Percentiles rank a stretch among this genome's conserved stretches.
These are phyloP conservation scores for Acipenser ruthenus DNA, from an alignment of 2,797 vertebrate species.

Conservation along the genomic window DNA sequence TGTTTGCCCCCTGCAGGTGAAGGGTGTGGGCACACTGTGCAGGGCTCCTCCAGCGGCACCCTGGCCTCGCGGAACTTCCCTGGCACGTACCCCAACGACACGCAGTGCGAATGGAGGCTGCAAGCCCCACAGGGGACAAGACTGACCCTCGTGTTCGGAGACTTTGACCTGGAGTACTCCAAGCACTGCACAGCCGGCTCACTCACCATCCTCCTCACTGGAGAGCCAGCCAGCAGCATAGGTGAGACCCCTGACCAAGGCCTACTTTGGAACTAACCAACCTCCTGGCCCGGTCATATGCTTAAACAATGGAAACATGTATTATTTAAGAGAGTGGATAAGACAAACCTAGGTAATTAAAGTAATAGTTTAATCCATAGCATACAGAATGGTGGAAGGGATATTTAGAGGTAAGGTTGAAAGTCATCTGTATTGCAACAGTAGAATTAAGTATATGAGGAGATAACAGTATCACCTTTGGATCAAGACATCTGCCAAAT, in stretches of 20 bases:
- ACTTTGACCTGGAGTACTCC: slow-evolving; percentile 71
- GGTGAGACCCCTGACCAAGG: slow-evolving; percentile 45
- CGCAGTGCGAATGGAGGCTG: slow-evolving; percentile 63
- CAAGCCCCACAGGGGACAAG: slow-evolving; percentile 45
- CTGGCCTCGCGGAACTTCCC: slow-evolving; percentile 77
- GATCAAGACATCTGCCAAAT: too few species aligned
- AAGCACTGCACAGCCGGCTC: slow-evolving; percentile 61
- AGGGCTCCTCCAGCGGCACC: slow-evolving; percentile 67
- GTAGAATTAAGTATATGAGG: too few species aligned
- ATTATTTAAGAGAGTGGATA: too few species aligned
- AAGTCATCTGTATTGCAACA: too few species aligned
- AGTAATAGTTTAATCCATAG: too few species aligned
- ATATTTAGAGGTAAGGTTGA: too few species aligned
- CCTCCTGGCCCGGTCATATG: too few species aligned
- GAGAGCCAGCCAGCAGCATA: slow-evolving; percentile 32
- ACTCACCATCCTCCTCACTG: slow-evolving; percentile 53
- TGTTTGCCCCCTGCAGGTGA: slow-evolving; percentile 48
- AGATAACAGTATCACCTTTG: too few species aligned
- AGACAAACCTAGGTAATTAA: too few species aligned
- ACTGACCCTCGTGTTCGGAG: slow-evolving; percentile 66
- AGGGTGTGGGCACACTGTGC: slow-evolving; percentile 68
- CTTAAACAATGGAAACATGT: too few species aligned
- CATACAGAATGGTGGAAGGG: too few species aligned
- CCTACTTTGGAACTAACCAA: too few species aligned
- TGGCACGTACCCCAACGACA: slow-evolving; percentile 73